phyloP scores from a whole-genome alignment of 2,113 vertebrate genomes.

The Pogonocichla stellata region DNA sequence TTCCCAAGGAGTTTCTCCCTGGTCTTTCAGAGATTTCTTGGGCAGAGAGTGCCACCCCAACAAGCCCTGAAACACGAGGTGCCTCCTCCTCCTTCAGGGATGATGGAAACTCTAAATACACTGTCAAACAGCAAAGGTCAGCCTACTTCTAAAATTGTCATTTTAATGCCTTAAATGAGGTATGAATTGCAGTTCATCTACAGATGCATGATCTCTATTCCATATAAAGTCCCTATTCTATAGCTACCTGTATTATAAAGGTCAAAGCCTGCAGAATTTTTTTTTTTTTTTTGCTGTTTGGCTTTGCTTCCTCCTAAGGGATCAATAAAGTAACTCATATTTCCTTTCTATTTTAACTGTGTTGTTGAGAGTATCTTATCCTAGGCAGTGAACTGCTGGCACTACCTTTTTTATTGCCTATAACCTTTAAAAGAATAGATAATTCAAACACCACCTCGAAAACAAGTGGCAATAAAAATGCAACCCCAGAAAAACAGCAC shows the following conservation, averaged over 20 bases:
- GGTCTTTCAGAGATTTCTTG: background rate
- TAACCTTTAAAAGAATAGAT: background rate
- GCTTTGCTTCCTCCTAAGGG: background rate
- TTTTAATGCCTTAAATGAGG: background rate
- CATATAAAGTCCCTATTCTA: background rate
- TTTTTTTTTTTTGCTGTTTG: background rate
- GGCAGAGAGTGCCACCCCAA: background rate
- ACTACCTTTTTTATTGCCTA: background rate
- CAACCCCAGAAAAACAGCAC: background rate
- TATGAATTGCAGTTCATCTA: background rate
- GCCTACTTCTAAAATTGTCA: background rate
- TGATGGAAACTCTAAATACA: background rate
- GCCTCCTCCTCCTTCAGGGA: background rate
- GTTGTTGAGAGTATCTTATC: background rate
- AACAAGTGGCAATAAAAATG: background rate
- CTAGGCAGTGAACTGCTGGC: background rate
- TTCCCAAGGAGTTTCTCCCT: background rate
- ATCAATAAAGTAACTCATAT: slow-evolving; percentile 38
- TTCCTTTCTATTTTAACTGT: background rate
- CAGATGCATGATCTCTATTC: background rate
- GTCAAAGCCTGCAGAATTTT: background rate
- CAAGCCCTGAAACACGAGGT: background rate
- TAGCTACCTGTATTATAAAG: background rate
- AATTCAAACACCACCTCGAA: background rate
- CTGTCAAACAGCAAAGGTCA: background rate